phyloP scores from a whole-genome alignment of 2,797 vertebrate species.

The Sternotherus odoratus region DNA sequence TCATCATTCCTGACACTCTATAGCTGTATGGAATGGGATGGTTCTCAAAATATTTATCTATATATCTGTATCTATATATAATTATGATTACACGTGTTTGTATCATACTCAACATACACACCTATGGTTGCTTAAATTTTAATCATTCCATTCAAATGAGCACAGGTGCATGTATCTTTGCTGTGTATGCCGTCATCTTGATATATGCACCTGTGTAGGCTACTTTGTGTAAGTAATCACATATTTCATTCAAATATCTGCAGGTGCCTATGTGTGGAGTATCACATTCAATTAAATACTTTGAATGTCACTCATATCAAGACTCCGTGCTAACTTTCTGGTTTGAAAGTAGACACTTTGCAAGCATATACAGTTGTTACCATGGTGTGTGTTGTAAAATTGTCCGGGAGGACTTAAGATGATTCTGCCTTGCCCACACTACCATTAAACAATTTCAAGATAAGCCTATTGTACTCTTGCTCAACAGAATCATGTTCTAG shows the following conservation, averaged over 20 bases:
- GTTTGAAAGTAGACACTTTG: not conserved
- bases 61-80: not conserved
- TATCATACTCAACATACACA: not conserved
- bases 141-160: slow-evolving; percentile 9
- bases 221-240: not conserved
- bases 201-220: slow-evolving; percentile 34
- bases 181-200: slow-evolving; percentile 4
- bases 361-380: not conserved
- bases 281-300: not conserved
- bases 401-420: not conserved
- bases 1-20: not conserved
- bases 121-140: not conserved
- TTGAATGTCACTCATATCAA: not conserved
- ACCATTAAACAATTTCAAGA: slow-evolving; percentile 7
- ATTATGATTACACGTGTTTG: slow-evolving; percentile 16
- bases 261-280: slow-evolving; percentile 3
- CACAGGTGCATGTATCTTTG: slow-evolving; percentile 26
- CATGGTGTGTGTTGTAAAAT: not conserved
- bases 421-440: fast-evolving
- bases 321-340: not conserved
- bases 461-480: not conserved
- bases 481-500: not conserved
- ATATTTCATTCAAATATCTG: slow-evolving; percentile 6
- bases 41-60: not conserved
- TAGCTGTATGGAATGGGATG: not conserved